Conservation (phyloP, 2,113 vertebrate genomes). For the Rafetus swinhoei region DNA sequence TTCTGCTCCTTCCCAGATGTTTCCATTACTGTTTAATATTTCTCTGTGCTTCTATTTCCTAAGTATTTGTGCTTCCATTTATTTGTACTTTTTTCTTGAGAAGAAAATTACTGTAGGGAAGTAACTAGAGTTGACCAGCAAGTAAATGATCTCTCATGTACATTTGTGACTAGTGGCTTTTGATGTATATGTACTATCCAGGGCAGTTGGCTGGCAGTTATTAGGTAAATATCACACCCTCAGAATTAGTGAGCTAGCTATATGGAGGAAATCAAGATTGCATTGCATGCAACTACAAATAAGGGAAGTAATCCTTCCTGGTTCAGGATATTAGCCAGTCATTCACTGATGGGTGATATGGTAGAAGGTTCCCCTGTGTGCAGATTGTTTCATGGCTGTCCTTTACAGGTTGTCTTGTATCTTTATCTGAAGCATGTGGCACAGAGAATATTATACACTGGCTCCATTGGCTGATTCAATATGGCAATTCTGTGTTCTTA, state of each 20-base stretch:
- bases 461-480: fast-evolving
- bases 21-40: constrained; percentile 37
- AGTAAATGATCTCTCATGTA: neutral
- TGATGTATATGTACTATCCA: neutral
- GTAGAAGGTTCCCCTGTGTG: fast-evolving
- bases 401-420: fast-evolving
- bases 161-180: neutral
- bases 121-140: neutral
- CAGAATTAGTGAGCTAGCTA: neutral
- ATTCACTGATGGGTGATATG: neutral
- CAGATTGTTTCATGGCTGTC: neutral
- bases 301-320: neutral
- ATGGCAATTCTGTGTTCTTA: neutral
- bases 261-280: neutral
- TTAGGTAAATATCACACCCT: neutral
- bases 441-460: neutral
- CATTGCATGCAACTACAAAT: neutral
- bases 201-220: neutral
- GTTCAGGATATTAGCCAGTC: neutral
- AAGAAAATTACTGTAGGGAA: neutral
- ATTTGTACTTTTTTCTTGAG: neutral
- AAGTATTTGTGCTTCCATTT: constrained; percentile 46
- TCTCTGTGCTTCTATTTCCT: constrained; percentile 2
- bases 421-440: neutral
- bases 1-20: neutral